Evolutionary conservation across 1,140 invertebrate genomes (phyloP), one percentile per base, ranked within the genome.

Genomic region (Microvelia longipes): DNA sequence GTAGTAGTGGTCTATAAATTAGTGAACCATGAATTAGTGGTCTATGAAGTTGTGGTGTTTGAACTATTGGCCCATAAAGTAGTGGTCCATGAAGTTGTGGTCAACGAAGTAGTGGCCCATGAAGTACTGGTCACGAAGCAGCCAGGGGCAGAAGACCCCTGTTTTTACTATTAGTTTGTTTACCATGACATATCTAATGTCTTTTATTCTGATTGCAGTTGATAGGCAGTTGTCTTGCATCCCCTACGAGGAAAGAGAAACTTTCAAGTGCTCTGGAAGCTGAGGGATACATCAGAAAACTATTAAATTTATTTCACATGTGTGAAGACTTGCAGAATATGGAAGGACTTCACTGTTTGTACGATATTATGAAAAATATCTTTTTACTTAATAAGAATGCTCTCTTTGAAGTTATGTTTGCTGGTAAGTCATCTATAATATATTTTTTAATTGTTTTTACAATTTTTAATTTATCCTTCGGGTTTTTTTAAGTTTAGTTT

Each of bases 291-390:
- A 96, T 99, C 72, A 90, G 90, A 75, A 98, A 98, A 82, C 81
- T 99, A 66, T 82, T 98, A 30, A 94, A 95, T 78, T 79, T 98
- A 65, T 99, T 99, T 82, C 92, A 92, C 77, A 92, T 95, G 77
- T 98, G 94, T 80, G 98, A 99, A 80, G 96, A 98, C 81, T 83
- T 96, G 69, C 94, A 98, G 75, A 96, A 98, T 79, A 88, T 89
- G 69, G 92, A 97, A 78, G 93, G 93, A 28, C 84, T 99, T 65
- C 95, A 97, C 82, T 91, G 96, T 82, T 82, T 99, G 2, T 98
- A 96, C 78, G 93, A 98, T 78, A 98, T 99, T 79, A 96, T 99
- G 78, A 98, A 98, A 82, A 98, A 95, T 83, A 93, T 99, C 79
- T 99, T 99, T 82, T 85, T 98, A 77, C 85, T 99, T 50, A 99